Conservation (phyloP, 2,797 vertebrate species). For the Sebastiscus tertius region DNA sequence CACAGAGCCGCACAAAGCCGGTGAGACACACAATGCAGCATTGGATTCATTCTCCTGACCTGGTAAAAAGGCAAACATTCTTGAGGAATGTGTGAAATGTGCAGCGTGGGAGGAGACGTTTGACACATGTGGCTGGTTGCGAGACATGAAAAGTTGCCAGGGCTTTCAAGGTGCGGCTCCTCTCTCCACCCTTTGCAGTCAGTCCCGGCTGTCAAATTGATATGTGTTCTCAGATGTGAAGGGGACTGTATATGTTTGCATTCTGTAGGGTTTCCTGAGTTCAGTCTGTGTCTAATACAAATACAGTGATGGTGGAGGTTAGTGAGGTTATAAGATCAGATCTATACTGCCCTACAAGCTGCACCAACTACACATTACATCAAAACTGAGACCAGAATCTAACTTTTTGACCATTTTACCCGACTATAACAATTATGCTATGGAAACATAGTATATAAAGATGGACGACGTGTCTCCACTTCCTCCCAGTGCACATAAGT, state of each 20-base stretch:
- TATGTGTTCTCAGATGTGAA: conserved; percentile 52
- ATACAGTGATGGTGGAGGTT: neutral
- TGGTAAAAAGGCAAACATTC: conserved; percentile 71
- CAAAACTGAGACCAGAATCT: neutral
- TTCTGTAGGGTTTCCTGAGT: conserved; percentile 29
- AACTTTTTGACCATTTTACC: neutral
- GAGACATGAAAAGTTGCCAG: conserved; percentile 72
- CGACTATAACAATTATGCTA: neutral
- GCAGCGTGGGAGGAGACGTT: conserved; percentile 75
- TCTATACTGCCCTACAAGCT: neutral
- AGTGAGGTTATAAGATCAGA: neutral
- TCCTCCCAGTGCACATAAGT: no score
- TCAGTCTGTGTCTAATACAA: conserved; percentile 24
- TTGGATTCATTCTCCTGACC: conserved; percentile 64
- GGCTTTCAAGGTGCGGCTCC: conserved; percentile 76
- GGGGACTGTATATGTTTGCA: conserved; percentile 37
- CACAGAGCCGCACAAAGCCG: conserved; percentile 11
- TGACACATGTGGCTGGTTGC: conserved; percentile 75
- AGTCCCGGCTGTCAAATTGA: conserved; percentile 61
- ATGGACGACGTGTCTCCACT: no score
- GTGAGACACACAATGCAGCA: conserved; percentile 45
- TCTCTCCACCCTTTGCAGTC: conserved; percentile 57
- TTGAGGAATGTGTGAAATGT: conserved; percentile 80
- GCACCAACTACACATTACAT: neutral
- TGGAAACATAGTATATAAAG: neutral